Evolutionary conservation across 2,888 invertebrate species (phyloP).

Genomic region (Miltochrista miniata): DNA sequence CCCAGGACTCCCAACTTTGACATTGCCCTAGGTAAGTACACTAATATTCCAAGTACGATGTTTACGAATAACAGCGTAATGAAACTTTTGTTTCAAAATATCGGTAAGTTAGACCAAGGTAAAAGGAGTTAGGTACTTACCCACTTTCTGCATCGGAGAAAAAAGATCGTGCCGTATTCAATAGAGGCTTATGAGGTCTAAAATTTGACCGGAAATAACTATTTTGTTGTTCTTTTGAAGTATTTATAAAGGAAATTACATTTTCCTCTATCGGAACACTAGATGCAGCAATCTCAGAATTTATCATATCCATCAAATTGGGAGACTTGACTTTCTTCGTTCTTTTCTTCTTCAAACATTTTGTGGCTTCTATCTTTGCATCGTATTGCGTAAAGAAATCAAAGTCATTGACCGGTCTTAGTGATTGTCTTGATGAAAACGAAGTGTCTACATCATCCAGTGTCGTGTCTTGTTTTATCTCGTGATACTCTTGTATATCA

Average conservation of each 20-base stretch:
- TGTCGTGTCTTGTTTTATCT: conserved; percentile 52
- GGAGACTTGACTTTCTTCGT: conserved; percentile 43
- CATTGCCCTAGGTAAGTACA: too few species aligned
- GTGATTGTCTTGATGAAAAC: conserved; percentile 34
- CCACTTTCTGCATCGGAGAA: conserved; percentile 53
- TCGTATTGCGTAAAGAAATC: conserved; percentile 66
- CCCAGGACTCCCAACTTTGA: too few species aligned
- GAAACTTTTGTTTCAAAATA: too few species aligned
- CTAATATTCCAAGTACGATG: too few species aligned
- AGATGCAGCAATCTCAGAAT: conserved; percentile 54
- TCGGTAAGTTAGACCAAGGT: too few species aligned
- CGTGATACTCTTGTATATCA: conserved; percentile 70
- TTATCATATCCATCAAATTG: conserved; percentile 65
- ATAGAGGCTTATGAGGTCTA: conserved; percentile 25
- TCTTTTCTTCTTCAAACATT: conserved; percentile 52
- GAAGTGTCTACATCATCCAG: conserved; percentile 36
- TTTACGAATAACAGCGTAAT: too few species aligned
- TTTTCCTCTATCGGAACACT: conserved; percentile 52
- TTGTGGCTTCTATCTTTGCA: conserved; percentile 43
- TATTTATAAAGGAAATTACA: conserved; percentile 45
- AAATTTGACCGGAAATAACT: conserved; percentile 44
- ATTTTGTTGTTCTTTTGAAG: conserved; percentile 32
- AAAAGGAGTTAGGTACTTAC: conserved; percentile 37
- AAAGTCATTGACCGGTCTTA: conserved; percentile 46
- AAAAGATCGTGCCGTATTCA: conserved; percentile 29